Evolutionary conservation across 2,888 invertebrate genomes (phyloP).

Genomic region (Chydorus sphaericus): DNA sequence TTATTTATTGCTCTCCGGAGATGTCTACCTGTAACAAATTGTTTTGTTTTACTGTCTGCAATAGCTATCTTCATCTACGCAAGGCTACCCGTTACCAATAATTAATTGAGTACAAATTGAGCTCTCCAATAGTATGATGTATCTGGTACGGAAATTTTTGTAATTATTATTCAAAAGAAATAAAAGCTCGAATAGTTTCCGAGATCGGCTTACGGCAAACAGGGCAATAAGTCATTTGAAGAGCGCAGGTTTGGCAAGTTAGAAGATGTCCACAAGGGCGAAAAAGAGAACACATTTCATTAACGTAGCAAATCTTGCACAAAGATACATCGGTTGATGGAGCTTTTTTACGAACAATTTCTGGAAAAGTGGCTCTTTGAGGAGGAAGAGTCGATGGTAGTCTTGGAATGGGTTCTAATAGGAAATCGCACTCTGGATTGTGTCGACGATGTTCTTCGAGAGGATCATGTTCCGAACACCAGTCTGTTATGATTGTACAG

Average conservation of each 20-base stretch:
- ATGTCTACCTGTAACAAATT: neutral
- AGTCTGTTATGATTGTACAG: neutral
- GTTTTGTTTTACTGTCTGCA: neutral
- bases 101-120: neutral
- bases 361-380: neutral
- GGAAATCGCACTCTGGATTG: neutral
- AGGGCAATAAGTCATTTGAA: neutral
- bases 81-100: neutral
- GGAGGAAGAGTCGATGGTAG: neutral
- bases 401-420: neutral
- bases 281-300: neutral
- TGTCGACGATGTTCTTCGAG: neutral
- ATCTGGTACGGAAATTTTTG: too few relatives aligned
- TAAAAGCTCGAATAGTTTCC: neutral
- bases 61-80: neutral
- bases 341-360: too few relatives aligned
- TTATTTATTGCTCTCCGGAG: neutral
- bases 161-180: neutral
- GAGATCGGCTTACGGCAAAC: neutral
- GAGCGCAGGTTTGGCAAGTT: neutral
- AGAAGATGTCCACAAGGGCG: slow-evolving; percentile 1
- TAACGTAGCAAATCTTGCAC: neutral
- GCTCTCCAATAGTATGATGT: too few relatives aligned
- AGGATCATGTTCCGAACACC: neutral
- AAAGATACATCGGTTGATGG: neutral